A percentile compares a stretch with the other conserved stretches of the same genome.
These are phyloP conservation scores for Drosophila sp. DNA, from an alignment of 1,140 invertebrate species.

Conservation along the genomic window DNA sequence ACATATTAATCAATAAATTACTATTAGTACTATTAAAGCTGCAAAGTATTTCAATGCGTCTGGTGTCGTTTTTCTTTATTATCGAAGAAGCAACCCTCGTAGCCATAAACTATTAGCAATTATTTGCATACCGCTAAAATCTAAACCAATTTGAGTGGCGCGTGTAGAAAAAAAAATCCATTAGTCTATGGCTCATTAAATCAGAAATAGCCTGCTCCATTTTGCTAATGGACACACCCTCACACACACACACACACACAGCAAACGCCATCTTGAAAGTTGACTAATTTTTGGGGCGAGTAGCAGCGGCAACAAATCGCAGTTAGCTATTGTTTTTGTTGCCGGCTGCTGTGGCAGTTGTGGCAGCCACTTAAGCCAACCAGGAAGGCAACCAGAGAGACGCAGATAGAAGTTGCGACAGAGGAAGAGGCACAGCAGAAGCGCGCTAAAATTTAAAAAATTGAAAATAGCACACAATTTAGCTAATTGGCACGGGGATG, in stretches of 20 bases:
- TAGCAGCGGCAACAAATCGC: constrained; percentile 51
- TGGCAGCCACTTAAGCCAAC: constrained; percentile 66
- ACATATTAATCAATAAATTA: no score
- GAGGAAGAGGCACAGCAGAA: constrained; percentile 45
- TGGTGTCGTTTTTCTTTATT: no score
- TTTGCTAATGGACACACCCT: constrained; percentile 80
- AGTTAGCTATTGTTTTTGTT: constrained; percentile 54
- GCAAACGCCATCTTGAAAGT: constrained; percentile 60
- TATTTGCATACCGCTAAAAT: constrained; percentile 36
- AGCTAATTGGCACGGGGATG: constrained; percentile 78
- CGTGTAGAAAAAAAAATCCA: constrained; percentile 70
- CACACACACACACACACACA: constrained; percentile 10
- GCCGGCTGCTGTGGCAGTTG: constrained; percentile 39
- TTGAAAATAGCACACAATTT: constrained; percentile 84
- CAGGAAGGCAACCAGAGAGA: constrained; percentile 35
- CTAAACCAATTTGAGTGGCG: constrained; percentile 41
- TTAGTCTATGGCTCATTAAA: constrained; percentile 84
- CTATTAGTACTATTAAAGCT: no score
- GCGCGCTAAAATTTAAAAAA: constrained; percentile 70
- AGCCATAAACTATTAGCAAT: constrained; percentile 29
- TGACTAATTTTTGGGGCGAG: constrained; percentile 61
- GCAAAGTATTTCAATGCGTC: no score
- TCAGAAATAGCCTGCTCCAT: constrained; percentile 83
- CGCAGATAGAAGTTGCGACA: neutral
- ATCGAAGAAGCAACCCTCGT: constrained; percentile 11